These are phyloP conservation scores for Zelleria hepariella DNA, from an alignment of 2,888 invertebrate genomes.

Conservation along the genomic window DNA sequence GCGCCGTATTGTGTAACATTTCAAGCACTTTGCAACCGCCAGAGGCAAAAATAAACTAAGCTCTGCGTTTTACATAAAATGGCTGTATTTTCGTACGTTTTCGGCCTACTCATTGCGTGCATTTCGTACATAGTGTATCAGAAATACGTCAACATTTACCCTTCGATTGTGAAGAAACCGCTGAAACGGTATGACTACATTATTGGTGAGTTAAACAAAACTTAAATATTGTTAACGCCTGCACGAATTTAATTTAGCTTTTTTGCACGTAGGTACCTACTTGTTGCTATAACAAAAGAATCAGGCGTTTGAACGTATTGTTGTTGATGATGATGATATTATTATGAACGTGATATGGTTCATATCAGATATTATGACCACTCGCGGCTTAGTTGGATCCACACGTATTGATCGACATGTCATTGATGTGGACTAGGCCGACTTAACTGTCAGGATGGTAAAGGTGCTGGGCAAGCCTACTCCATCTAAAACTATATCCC, in stretches of 20 bases:
- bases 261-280: too few species aligned
- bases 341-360: too few species aligned
- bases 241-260: too few species aligned
- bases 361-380: too few species aligned
- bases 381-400: too few species aligned
- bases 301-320: not conserved
- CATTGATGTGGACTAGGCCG: too few species aligned
- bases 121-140: slow-evolving; percentile 51
- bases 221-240: not conserved
- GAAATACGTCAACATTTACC: slow-evolving; percentile 37
- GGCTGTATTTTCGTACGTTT: slow-evolving; percentile 39
- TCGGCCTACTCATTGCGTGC: slow-evolving; percentile 36
- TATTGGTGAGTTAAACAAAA: slow-evolving; percentile 39
- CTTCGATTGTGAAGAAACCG: slow-evolving; percentile 44
- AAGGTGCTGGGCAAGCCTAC: too few species aligned
- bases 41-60: too few species aligned
- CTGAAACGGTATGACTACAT: slow-evolving; percentile 58
- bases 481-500: too few species aligned
- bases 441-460: too few species aligned
- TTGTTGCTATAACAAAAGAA: not conserved
- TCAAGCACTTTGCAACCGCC: slow-evolving; percentile 7
- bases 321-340: too few species aligned
- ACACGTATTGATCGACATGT: too few species aligned
- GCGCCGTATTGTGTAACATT: slow-evolving; percentile 21
- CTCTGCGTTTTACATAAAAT: slow-evolving; percentile 26